These are phyloP conservation scores for Corydoras maculifer DNA, from an alignment of 2,113 vertebrate genomes.

Conservation along the genomic window DNA sequence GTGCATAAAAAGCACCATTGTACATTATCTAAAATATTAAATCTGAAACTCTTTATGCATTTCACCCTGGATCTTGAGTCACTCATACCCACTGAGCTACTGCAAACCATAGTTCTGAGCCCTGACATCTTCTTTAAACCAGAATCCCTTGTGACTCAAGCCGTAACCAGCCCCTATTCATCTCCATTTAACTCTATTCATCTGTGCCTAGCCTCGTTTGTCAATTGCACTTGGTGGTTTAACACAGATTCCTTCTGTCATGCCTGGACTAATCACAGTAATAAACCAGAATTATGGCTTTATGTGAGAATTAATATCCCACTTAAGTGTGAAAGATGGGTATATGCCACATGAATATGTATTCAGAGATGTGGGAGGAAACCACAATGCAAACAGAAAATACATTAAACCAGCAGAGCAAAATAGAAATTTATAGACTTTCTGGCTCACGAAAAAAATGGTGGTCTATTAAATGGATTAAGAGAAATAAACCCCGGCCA, in stretches of 20 bases:
- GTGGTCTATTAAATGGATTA: not conserved
- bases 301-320: slow-evolving; percentile 39
- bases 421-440: slow-evolving; percentile 1
- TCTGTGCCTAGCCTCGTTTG: slow-evolving; percentile 14
- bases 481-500: not conserved
- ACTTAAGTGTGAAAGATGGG: slow-evolving; percentile 38
- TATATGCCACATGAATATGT: slow-evolving; percentile 17
- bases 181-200: not conserved
- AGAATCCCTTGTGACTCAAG: not conserved
- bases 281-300: slow-evolving; percentile 42
- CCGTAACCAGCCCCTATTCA: not conserved
- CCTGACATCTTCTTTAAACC: too few relatives aligned
- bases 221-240: slow-evolving; percentile 33
- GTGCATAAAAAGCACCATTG: too few relatives aligned
- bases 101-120: too few relatives aligned
- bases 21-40: too few relatives aligned
- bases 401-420: not conserved
- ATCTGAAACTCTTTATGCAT: too few relatives aligned
- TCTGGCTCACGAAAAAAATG: not conserved
- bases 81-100: too few relatives aligned
- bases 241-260: slow-evolving; percentile 33
- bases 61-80: too few relatives aligned
- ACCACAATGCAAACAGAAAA: slow-evolving; percentile 8
- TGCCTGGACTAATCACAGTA: slow-evolving; percentile 32
- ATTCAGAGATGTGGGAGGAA: not conserved